These are phyloP conservation scores for Morus bassanus DNA, from an alignment of 2,797 vertebrate genomes.

Conservation along the genomic window DNA sequence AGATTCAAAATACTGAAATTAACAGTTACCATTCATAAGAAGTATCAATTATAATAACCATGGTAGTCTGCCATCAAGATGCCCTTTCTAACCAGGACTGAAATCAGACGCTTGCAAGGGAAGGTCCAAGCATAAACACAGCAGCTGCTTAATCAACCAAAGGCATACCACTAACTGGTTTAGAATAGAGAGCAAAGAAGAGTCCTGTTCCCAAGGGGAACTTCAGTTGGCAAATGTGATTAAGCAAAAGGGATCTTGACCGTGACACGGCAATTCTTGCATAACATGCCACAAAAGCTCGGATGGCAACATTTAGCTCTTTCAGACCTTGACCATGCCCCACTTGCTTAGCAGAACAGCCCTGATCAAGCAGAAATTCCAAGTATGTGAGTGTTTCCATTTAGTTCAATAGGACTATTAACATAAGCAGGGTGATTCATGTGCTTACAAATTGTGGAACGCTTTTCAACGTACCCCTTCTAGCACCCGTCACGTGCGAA, in stretches of 20 bases:
- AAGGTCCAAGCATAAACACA: not conserved
- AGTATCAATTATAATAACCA: not conserved
- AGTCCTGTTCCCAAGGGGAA: not conserved
- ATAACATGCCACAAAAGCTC: not conserved
- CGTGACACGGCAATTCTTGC: not conserved
- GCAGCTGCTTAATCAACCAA: not conserved
- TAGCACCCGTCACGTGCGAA: not conserved
- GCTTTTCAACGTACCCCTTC: not conserved
- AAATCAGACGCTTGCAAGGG: not conserved
- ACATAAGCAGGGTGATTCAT: not conserved
- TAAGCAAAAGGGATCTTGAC: not conserved
- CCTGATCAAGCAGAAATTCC: not conserved
- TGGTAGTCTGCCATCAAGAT: not conserved
- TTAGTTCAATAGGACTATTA: not conserved
- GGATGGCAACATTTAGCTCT: not conserved
- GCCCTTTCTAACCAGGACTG: not conserved
- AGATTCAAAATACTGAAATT: not conserved
- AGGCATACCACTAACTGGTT: not conserved
- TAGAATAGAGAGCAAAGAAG: not conserved
- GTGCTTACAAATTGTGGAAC: not conserved
- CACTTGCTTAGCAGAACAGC: not conserved
- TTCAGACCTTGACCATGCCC: not conserved
- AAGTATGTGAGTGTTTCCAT: not conserved
- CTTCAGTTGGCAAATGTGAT: not conserved
- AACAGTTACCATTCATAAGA: not conserved